phyloP scores from a whole-genome alignment of 2,113 vertebrate species.

The Stegastes partitus region DNA sequence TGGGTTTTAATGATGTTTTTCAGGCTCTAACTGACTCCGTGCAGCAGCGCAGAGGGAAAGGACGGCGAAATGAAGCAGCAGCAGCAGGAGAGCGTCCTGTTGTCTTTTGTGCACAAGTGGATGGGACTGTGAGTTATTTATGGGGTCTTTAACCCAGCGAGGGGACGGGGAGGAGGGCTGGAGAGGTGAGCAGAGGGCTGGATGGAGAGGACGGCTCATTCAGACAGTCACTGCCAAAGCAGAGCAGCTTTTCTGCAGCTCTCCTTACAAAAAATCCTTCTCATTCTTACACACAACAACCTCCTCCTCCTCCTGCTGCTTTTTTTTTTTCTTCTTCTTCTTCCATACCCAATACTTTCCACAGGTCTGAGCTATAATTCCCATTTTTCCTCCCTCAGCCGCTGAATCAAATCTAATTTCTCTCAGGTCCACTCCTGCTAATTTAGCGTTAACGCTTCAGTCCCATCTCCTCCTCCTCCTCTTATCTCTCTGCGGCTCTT shows the following conservation, averaged over 20 bases:
- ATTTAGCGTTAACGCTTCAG: conserved; percentile 67
- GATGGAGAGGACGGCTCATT: conserved; percentile 20
- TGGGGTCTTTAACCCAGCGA: conserved; percentile 58
- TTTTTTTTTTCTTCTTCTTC: background rate
- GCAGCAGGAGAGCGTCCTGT: conserved; percentile 54
- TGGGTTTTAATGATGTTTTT: conserved; percentile 78
- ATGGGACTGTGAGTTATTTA: conserved; percentile 68
- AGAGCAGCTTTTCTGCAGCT: conserved; percentile 46
- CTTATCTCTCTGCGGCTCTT: conserved; percentile 50
- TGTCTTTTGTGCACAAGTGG: conserved; percentile 59
- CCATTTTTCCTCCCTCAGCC: conserved; percentile 38
- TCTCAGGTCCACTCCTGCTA: conserved; percentile 66
- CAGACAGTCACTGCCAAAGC: too few species aligned
- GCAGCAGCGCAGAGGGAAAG: conserved; percentile 15
- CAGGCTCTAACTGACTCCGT: conserved; percentile 42
- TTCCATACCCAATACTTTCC: conserved; percentile 34
- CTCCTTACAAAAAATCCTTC: conserved; percentile 45
- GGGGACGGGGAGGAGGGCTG: conserved; percentile 39
- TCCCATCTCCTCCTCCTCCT: conserved; percentile 45
- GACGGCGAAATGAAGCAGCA: conserved; percentile 46
- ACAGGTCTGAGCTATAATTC: conserved; percentile 63
- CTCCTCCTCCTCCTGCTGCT: too few species aligned
- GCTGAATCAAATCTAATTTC: conserved; percentile 76
- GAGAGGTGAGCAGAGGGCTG: conserved; percentile 45
- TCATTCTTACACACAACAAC: background rate